phyloP scores from a whole-genome alignment of 1,140 invertebrate genomes.

The Coenobita brevimanus region DNA sequence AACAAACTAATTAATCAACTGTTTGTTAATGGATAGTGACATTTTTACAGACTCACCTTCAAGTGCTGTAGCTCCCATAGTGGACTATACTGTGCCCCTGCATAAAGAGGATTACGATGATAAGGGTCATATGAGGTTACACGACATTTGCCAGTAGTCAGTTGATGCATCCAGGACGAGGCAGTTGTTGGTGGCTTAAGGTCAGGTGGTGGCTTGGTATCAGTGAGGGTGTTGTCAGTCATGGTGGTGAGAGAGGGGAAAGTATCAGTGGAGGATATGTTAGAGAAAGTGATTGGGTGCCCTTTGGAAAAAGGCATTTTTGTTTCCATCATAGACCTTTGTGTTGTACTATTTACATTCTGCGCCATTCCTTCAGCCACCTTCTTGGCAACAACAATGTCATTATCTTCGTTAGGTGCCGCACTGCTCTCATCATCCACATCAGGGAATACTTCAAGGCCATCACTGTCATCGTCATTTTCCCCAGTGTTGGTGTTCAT shows the following conservation, averaged over 20 bases:
- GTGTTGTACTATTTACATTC: too few species aligned
- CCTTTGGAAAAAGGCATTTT: neutral
- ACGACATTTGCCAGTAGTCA: neutral
- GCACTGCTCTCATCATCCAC: constrained; percentile 59
- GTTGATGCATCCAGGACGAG: constrained; percentile 38
- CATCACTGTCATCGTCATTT: constrained; percentile 70
- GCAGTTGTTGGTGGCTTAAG: neutral
- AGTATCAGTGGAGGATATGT: neutral
- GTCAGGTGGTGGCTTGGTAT: too few species aligned
- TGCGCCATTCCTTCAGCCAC: too few species aligned
- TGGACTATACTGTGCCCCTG: constrained; percentile 81
- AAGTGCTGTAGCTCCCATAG: constrained; percentile 84
- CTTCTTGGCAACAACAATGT: neutral
- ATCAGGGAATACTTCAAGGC: constrained; percentile 73
- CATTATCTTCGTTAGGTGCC: neutral
- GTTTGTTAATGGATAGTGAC: too few species aligned
- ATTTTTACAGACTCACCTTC: constrained; percentile 71
- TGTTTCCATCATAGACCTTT: too few species aligned
- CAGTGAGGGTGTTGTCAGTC: neutral
- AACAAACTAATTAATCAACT: neutral
- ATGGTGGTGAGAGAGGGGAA: neutral
- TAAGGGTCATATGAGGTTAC: constrained; percentile 80
- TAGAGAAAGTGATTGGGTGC: neutral
- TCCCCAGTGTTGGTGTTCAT: too few species aligned
- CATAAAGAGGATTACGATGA: constrained; percentile 87